Evolutionary conservation across 2,888 invertebrate genomes (phyloP).

Genomic region (Harpalus rufipes): DNA sequence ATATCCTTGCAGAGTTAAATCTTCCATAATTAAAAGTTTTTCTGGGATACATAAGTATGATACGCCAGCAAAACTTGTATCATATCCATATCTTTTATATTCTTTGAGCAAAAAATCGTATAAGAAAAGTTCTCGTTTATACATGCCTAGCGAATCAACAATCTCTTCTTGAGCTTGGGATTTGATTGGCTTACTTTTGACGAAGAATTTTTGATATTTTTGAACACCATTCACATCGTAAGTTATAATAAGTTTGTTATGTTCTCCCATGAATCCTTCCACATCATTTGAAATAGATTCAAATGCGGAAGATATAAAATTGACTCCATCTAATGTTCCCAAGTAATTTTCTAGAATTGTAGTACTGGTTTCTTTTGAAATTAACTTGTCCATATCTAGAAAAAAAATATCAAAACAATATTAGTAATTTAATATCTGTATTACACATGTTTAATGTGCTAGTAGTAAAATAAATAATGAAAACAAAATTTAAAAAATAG

Average conservation of each 20-base stretch:
- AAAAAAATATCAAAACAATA: neutral
- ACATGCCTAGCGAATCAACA: constrained; percentile 68
- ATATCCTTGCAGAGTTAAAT: constrained; percentile 70
- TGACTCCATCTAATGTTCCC: neutral
- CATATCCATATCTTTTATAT: constrained; percentile 70
- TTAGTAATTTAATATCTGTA: neutral
- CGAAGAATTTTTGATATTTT: constrained; percentile 27
- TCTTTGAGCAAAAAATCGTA: constrained; percentile 71
- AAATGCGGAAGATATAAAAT: neutral
- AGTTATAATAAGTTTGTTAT: constrained; percentile 69
- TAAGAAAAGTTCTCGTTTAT: constrained; percentile 73
- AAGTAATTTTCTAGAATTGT: constrained; percentile 4
- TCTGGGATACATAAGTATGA: constrained; percentile 71
- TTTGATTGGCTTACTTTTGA: constrained; percentile 44
- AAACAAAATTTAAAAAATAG: too few species aligned
- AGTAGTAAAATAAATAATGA: too few species aligned
- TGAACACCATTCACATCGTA: constrained; percentile 54
- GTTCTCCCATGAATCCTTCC: constrained; percentile 70
- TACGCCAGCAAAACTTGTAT: constrained; percentile 71
- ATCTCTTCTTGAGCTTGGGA: constrained; percentile 12
- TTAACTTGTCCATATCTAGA: neutral
- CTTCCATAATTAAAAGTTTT: constrained; percentile 72
- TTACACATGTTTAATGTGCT: neutral
- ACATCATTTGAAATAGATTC: constrained; percentile 68
- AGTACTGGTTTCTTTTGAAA: neutral